These are phyloP conservation scores for Phasianus colchicus DNA, from an alignment of 2,113 vertebrate species.

Conservation along the genomic window DNA sequence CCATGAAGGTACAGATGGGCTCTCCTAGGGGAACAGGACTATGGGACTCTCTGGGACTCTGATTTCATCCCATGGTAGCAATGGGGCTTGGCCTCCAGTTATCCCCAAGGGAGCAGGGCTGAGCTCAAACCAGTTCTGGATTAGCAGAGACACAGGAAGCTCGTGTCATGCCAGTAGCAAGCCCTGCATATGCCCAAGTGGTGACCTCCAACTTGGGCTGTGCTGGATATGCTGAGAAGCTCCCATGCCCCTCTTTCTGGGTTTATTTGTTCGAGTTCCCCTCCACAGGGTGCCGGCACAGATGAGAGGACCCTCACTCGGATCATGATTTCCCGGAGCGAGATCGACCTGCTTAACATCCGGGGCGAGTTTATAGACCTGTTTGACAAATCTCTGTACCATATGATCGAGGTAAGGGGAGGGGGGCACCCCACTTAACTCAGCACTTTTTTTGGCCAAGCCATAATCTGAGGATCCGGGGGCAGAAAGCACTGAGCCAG, in stretches of 20 bases:
- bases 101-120: neutral
- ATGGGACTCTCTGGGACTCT: neutral
- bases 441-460: neutral
- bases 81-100: neutral
- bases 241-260: neutral
- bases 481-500: neutral
- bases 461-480: neutral
- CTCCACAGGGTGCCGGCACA: constrained; percentile 89
- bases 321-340: constrained; percentile 93
- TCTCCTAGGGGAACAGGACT: neutral
- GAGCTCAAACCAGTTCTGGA: neutral
- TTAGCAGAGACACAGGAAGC: neutral
- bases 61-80: neutral
- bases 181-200: neutral
- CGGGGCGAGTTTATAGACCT: constrained; percentile 92
- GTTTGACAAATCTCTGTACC: constrained; percentile 89
- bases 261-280: neutral
- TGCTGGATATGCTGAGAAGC: neutral
- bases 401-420: constrained; percentile 90
- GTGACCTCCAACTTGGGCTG: neutral
- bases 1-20: constrained; percentile 90
- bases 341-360: constrained; percentile 92
- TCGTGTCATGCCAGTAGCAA: neutral
- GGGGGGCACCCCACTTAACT: rapidly evolving
- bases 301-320: constrained; percentile 94